Percentiles rank a stretch among this genome's conserved stretches.
phyloP scores from a whole-genome alignment of 2,797 vertebrate genomes.

The Stomatorhinus walkeri region DNA sequence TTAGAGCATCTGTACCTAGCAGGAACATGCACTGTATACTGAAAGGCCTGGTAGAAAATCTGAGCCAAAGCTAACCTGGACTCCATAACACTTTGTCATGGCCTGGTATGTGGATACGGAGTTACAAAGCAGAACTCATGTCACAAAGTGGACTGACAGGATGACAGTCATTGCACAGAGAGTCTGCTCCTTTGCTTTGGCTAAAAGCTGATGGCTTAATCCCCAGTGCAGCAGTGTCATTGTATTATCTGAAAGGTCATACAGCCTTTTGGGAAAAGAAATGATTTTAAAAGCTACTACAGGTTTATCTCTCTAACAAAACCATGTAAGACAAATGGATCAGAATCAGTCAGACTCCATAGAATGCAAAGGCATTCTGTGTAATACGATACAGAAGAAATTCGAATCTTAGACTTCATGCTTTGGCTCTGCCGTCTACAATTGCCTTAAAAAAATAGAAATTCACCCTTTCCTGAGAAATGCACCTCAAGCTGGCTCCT shows the following conservation, averaged over 20 bases:
- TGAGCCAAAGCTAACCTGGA: not conserved
- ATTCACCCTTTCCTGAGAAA: not conserved
- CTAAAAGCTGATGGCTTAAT: not conserved
- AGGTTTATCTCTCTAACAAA: constrained; percentile 50
- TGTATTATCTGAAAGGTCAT: not conserved
- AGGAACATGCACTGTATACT: not conserved
- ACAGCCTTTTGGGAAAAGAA: constrained; percentile 19
- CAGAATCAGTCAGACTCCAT: constrained; percentile 44
- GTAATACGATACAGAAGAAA: not conserved
- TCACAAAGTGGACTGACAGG: not conserved
- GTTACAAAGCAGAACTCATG: not conserved
- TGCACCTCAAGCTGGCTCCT: not conserved
- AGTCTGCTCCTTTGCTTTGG: not conserved
- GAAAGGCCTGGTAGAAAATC: not conserved
- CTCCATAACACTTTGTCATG: not conserved
- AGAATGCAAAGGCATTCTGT: constrained; percentile 18
- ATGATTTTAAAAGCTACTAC: constrained; percentile 34
- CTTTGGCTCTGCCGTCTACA: not conserved
- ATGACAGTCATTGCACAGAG: not conserved
- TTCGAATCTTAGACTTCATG: not conserved
- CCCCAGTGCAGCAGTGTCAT: not conserved
- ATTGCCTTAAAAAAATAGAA: not conserved
- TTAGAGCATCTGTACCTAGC: not conserved
- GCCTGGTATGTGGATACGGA: not conserved
- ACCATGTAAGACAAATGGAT: constrained; percentile 51